phyloP scores from a whole-genome alignment of 2,113 vertebrate genomes.

The Trochalopteron elliotii region DNA sequence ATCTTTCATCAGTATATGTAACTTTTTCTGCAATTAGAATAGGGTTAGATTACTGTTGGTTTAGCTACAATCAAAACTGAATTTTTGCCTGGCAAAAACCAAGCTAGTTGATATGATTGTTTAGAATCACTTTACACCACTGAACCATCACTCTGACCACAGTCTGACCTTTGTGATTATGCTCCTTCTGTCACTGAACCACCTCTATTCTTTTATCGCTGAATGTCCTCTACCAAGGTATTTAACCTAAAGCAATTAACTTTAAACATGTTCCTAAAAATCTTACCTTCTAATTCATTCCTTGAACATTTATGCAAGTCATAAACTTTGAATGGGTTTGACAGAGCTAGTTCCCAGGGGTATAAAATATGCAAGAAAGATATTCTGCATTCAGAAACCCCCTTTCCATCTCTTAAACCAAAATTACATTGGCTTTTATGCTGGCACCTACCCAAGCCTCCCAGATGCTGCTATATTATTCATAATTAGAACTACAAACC shows the following conservation, averaged over 20 bases:
- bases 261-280: background rate
- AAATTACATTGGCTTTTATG: background rate
- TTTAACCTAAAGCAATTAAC: background rate
- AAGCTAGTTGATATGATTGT: background rate
- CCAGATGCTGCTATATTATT: constrained; percentile 36
- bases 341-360: background rate
- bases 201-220: background rate
- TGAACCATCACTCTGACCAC: background rate
- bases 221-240: background rate
- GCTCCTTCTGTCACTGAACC: background rate
- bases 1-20: background rate
- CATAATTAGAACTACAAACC: background rate
- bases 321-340: background rate
- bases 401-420: background rate
- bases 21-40: background rate
- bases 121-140: background rate
- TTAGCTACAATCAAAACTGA: background rate
- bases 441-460: background rate
- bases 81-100: background rate
- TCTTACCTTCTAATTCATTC: background rate
- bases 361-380: background rate
- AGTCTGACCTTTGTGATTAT: background rate
- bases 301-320: background rate
- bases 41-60: background rate
- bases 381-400: constrained; percentile 1